These are phyloP conservation scores for Drosophila willistoni DNA, from an alignment of 1,140 invertebrate species.

Conservation along the genomic window DNA sequence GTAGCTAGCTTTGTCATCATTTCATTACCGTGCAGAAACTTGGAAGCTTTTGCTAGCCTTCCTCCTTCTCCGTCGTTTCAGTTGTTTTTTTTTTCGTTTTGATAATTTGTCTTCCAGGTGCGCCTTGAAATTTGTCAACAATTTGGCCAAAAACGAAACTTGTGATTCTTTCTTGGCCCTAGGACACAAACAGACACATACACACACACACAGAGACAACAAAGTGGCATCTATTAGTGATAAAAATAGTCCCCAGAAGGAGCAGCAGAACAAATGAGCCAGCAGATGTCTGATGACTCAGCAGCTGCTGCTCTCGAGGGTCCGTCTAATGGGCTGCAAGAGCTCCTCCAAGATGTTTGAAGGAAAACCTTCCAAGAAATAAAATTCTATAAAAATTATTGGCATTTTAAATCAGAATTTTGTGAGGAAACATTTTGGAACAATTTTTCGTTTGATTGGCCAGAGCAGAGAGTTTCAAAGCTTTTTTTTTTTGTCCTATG, in stretches of 20 bases:
- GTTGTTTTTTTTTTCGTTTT: conserved; percentile 22
- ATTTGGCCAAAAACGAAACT: conserved; percentile 67
- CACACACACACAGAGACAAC: conserved; percentile 32
- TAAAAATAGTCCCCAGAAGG: conserved; percentile 62
- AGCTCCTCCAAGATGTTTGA: background rate
- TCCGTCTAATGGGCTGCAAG: conserved; percentile 22
- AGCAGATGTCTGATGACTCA: conserved; percentile 68
- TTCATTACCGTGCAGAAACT: conserved; percentile 77
- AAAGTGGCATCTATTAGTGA: conserved; percentile 78
- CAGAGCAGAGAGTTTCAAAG: conserved; percentile 11
- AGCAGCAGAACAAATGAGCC: conserved; percentile 55
- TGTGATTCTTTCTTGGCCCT: conserved; percentile 61
- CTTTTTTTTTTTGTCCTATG: background rate
- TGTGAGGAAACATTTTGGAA: conserved; percentile 18
- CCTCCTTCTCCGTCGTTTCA: background rate
- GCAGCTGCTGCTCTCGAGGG: conserved; percentile 48
- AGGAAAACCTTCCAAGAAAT: conserved; percentile 11
- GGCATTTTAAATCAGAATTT: conserved; percentile 65
- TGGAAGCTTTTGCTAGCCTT: conserved; percentile 13
- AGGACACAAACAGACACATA: conserved; percentile 11
- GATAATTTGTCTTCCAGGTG: conserved; percentile 80
- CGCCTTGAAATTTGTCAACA: conserved; percentile 80
- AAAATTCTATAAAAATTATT: conserved; percentile 58
- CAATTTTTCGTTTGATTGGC: conserved; percentile 52
- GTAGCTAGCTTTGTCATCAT: conserved; percentile 75